A percentile compares a stretch with the other conserved stretches of the same genome.
Conservation (phyloP, 2,888 invertebrate species). For the Drosophila sordidapex region DNA sequence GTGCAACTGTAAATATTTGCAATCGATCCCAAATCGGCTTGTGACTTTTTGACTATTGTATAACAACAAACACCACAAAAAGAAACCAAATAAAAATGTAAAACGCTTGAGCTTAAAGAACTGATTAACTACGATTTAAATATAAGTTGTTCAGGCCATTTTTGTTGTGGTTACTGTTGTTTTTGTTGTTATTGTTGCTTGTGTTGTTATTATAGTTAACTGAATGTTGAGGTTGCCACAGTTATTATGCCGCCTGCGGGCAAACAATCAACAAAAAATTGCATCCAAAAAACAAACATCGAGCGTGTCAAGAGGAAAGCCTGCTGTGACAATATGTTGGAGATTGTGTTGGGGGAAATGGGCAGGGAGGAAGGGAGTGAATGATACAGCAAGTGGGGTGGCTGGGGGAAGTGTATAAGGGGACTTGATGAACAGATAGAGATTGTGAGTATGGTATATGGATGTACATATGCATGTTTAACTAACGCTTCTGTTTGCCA, state of each 20-base stretch:
- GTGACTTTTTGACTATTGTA: neutral
- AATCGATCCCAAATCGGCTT: neutral
- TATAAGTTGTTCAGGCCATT: neutral
- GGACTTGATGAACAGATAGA: conserved; percentile 3
- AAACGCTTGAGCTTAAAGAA: neutral
- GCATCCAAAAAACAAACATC: conserved; percentile 39
- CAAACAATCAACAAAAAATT: conserved; percentile 36
- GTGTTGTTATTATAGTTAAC: conserved; percentile 20
- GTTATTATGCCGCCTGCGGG: conserved; percentile 54
- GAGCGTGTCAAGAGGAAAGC: conserved; percentile 1
- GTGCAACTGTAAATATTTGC: neutral
- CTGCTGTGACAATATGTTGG: neutral
- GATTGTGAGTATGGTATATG: conserved; percentile 14
- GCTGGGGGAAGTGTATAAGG: neutral
- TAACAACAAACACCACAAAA: neutral
- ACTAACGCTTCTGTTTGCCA: conserved; percentile 36
- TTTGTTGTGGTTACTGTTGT: conserved; percentile 6
- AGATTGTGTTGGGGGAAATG: neutral
- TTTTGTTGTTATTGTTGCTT: neutral
- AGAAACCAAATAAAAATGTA: neutral
- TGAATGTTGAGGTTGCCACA: conserved; percentile 42
- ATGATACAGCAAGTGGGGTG: neutral
- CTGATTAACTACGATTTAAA: conserved; percentile 6
- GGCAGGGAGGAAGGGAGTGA: neutral
- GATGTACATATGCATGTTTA: conserved; percentile 21